Evolutionary conservation across 2,797 vertebrate species (phyloP).

Genomic region (Yasuhikotakia modesta): DNA sequence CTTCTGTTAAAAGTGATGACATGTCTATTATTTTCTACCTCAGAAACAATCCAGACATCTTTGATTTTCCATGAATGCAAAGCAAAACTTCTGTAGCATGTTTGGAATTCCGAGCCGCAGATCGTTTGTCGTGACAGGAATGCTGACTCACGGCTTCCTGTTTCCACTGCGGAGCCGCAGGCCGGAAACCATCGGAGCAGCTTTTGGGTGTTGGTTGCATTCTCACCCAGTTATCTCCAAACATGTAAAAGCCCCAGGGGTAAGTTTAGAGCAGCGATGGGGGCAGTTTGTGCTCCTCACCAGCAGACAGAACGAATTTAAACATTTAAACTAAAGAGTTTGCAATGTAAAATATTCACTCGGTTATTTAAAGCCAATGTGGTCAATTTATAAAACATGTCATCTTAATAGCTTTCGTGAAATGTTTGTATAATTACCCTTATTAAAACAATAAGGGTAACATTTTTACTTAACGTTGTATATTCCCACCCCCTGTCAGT

Average conservation of each 20-base stretch:
- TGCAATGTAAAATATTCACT: neutral
- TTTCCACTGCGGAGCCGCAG: constrained; percentile 63
- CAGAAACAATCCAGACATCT: too few relatives aligned
- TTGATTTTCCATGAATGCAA: constrained; percentile 23
- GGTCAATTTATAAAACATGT: neutral
- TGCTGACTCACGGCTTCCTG: constrained; percentile 77
- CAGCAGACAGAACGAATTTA: neutral
- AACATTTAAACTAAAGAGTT: neutral
- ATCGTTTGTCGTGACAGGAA: constrained; percentile 65
- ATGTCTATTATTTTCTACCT: too few relatives aligned
- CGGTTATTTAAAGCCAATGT: neutral
- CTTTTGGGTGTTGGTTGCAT: constrained; percentile 63
- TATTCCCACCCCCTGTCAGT: constrained; percentile 7
- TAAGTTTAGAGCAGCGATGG: constrained; percentile 34
- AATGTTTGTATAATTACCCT: neutral
- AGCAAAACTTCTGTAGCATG: neutral
- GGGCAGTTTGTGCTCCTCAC: neutral
- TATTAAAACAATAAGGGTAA: neutral
- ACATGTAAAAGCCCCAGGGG: constrained; percentile 58
- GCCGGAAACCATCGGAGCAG: constrained; percentile 73
- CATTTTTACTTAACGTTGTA: too few relatives aligned
- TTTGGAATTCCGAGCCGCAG: constrained; percentile 30
- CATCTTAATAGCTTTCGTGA: neutral
- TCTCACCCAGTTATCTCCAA: constrained; percentile 69
- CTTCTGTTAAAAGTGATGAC: neutral